Evolutionary conservation across 2,888 invertebrate species (phyloP).

Genomic region (Epinotia ramella): DNA sequence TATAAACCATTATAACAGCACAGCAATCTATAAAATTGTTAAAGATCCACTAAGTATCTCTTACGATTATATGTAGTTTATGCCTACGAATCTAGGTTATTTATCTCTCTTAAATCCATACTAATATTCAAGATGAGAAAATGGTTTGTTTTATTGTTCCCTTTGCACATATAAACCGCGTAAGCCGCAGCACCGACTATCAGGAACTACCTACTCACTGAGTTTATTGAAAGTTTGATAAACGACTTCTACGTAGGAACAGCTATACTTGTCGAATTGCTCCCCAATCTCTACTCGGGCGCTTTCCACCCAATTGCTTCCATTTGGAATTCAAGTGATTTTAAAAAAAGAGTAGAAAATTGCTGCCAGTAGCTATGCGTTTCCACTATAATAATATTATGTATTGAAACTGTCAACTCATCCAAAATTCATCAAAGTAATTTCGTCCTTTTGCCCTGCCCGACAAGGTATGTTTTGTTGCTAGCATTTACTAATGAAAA

Average conservation of each 20-base stretch:
- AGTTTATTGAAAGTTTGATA: background rate
- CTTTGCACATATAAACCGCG: too few species aligned
- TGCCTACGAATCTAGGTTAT: too few species aligned
- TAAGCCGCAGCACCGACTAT: too few species aligned
- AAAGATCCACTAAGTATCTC: too few species aligned
- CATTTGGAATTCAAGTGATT: background rate
- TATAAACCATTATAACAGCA: too few species aligned
- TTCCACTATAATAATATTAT: background rate
- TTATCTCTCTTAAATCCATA: too few species aligned
- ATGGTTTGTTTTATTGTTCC: too few species aligned
- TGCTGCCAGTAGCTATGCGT: background rate
- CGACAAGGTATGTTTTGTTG: background rate
- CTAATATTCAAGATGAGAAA: too few species aligned
- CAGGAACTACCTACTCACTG: too few species aligned
- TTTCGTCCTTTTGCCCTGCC: background rate
- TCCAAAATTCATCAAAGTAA: background rate
- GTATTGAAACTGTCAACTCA: background rate
- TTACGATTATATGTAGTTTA: too few species aligned
- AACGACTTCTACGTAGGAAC: background rate
- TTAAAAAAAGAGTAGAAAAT: background rate
- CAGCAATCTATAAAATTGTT: too few species aligned
- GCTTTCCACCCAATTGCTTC: slow-evolving; percentile 6
- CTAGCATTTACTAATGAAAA: slow-evolving; percentile 12
- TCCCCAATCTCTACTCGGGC: too few species aligned
- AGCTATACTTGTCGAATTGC: background rate